Evolutionary conservation across 1,140 invertebrate species (phyloP).

Genomic region (Parasteatoda tepidariorum): DNA sequence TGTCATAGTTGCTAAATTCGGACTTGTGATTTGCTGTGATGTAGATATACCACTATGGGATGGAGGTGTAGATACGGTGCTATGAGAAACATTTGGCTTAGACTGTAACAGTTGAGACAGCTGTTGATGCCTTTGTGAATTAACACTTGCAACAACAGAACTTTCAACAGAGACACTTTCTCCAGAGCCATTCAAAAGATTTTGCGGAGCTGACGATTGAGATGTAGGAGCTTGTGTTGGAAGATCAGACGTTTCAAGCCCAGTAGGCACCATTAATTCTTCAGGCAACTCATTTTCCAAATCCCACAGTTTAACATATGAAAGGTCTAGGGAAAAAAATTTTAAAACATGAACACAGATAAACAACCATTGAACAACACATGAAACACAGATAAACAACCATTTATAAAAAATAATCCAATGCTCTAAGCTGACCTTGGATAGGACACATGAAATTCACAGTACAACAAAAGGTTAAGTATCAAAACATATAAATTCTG

Average conservation of each 20-base stretch:
- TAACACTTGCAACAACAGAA: constrained; percentile 27
- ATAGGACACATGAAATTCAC: no score
- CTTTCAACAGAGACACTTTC: constrained; percentile 51
- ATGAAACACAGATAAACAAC: no score
- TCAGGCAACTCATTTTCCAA: constrained; percentile 93
- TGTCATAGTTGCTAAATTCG: constrained; percentile 61
- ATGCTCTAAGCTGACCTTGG: no score
- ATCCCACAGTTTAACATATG: constrained; percentile 78
- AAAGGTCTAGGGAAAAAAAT: constrained; percentile 72
- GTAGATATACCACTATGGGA: constrained; percentile 37
- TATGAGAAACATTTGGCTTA: constrained; percentile 56
- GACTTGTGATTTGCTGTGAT: constrained; percentile 51
- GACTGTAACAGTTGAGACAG: constrained; percentile 63
- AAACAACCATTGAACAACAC: no score
- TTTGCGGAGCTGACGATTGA: constrained; percentile 26
- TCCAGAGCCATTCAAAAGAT: constrained; percentile 65
- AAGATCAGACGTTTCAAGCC: constrained; percentile 60
- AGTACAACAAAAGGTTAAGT: no score
- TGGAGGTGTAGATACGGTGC: constrained; percentile 33
- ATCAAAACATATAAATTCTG: no score
- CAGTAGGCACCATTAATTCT: constrained; percentile 77
- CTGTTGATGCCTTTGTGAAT: constrained; percentile 60
- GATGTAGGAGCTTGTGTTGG: constrained; percentile 41
- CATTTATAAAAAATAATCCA: no score
- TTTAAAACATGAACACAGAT: no score